Conservation (phyloP, 2,888 invertebrate species). For the Drosophila anceps region DNA sequence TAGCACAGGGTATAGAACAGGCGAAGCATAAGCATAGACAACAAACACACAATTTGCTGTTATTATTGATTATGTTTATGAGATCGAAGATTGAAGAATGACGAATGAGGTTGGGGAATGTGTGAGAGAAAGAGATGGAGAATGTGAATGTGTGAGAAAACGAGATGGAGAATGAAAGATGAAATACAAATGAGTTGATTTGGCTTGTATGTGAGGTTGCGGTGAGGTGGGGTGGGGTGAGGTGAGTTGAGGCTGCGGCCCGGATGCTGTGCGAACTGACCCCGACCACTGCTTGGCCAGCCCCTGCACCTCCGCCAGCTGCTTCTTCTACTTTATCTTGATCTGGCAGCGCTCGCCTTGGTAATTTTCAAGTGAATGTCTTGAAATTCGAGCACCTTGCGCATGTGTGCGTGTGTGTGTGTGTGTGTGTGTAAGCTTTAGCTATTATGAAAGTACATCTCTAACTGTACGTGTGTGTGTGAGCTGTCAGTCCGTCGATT, state of each 20-base stretch:
- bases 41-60: constrained; percentile 23
- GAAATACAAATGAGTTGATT: background rate
- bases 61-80: constrained; percentile 57
- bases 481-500: constrained; percentile 70
- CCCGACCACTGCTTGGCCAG: too few relatives aligned
- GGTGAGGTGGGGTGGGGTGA: too few relatives aligned
- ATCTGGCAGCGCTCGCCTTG: constrained; percentile 35
- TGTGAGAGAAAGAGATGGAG: too few relatives aligned
- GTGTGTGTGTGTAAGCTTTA: constrained; percentile 10
- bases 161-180: background rate
- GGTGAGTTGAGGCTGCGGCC: background rate
- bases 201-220: too few relatives aligned
- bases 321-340: background rate
- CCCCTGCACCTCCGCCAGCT: background rate
- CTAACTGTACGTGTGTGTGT: constrained; percentile 37
- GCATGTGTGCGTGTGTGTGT: constrained; percentile 8
- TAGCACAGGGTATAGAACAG: background rate
- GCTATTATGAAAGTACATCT: constrained; percentile 32
- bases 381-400: constrained; percentile 57
- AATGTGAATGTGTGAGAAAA: background rate
- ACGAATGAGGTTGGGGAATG: background rate
- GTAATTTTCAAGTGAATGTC: constrained; percentile 62
- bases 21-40: constrained; percentile 16
- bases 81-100: constrained; percentile 20
- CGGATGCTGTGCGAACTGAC: constrained; percentile 3